These are phyloP conservation scores for Pristionchus mayeri DNA, from an alignment of 2,888 invertebrate genomes.

Conservation along the genomic window DNA sequence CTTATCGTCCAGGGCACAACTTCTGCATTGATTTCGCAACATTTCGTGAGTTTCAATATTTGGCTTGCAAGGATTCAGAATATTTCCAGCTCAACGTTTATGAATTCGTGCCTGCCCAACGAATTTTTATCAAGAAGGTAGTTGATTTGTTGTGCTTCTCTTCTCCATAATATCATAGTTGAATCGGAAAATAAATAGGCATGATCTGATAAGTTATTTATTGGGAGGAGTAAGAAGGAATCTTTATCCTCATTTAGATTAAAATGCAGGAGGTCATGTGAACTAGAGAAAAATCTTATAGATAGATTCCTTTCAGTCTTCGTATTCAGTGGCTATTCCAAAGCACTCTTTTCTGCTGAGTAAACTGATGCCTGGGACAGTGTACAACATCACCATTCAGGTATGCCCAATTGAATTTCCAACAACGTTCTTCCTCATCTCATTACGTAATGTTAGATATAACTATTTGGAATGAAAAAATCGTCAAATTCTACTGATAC, in stretches of 20 bases:
- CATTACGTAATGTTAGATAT: neutral
- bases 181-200: too few relatives aligned
- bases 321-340: constrained; percentile 52
- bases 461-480: neutral
- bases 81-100: constrained; percentile 63
- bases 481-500: too few relatives aligned
- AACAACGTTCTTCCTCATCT: neutral
- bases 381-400: constrained; percentile 67
- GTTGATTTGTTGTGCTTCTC: constrained; percentile 53
- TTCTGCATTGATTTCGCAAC: constrained; percentile 63
- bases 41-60: constrained; percentile 56
- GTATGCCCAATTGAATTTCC: constrained; percentile 31
- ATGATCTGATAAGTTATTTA: too few relatives aligned
- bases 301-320: neutral
- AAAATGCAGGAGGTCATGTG: too few relatives aligned
- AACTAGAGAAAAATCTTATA: too few relatives aligned
- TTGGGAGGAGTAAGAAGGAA: too few relatives aligned
- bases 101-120: constrained; percentile 53
- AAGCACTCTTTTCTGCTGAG: constrained; percentile 57
- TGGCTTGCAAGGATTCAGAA: neutral
- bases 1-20: constrained; percentile 59
- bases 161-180: too few relatives aligned
- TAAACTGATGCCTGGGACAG: constrained; percentile 58
- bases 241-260: too few relatives aligned
- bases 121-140: constrained; percentile 52